Evolutionary conservation across 2,797 vertebrate species (phyloP), one percentile per base, ranked within the genome.

Genomic region (Macrochelys suwanniensis): DNA sequence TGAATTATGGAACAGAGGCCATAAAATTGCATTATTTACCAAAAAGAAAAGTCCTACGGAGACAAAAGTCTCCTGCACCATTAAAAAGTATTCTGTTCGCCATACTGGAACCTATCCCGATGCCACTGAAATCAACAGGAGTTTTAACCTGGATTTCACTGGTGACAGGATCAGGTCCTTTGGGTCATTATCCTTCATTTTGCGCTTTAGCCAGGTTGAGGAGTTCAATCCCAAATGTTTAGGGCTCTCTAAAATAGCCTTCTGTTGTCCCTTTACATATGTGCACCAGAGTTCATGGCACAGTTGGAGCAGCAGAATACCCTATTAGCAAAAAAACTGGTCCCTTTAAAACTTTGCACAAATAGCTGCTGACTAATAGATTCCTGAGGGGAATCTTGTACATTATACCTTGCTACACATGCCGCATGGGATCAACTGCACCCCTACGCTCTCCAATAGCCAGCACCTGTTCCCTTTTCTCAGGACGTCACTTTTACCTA

Each of bases 311-410:
- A 90, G 77, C 11, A 94, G 50, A 84, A 79, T 45, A 76, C 26
- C 82, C 68, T 10, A 50, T 49, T n/a, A 93, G 61, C 81, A 94
- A 84, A 85, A 93, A 26, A 51, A 92, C 6, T 1, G 82, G 50
- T 25, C 19, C 51, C 87, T 94, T 89, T 91, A 93, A 95, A 71
- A 83, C 45, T 2, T 78, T 96, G 95, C 96, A 95, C 94, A 97
- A 97, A 97, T 96, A 95, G 92, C 2, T 61, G 76, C 92, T 96
- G 96, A 95, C 96, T 97, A 97, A 97, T 95, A 88, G 86, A 91
- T 74, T 90, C 93, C 80, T 80, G 92, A 93, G 54, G 93, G 83
- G 93, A 85, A 93, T n/a, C 84, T 90, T 95, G 61, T 50, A 90
- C 85, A 95, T 96, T 95, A 89, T 87, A 91, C 90, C 82, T 92